Base-by-base conservation (phyloP, 2,113 vertebrate genomes). In the Peromyscus leucopus region DNA sequence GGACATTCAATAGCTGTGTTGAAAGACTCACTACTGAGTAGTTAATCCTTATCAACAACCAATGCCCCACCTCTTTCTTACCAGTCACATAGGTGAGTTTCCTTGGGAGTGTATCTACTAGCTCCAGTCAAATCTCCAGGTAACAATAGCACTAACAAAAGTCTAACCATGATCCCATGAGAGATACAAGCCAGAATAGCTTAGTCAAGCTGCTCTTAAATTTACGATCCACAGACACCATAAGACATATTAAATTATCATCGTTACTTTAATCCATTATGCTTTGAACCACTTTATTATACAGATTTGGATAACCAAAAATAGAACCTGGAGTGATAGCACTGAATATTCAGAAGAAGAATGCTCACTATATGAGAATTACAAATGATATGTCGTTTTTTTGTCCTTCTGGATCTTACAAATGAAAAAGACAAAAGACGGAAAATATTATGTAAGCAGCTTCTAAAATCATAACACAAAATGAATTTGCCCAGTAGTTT, bases 401-500 rank as follows among this genome's bases (percentile, higher is more conserved):
- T 88, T 84, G n/a, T 46, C 12, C 31, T 57, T 24, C 5, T 57
- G 24, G 36, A 46, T 84, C 63, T 94, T 63, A 65, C 26, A 88
- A 87, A 84, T 65, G 55, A 74, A 55, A 83, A 92, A 36, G 42
- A 87, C 16, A 59, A 76, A 83, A 79, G 57, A 46, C 61, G 61
- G 31, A 10, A 74, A 78, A 59, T 61, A 55, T n/a, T 36, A 92
- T 79, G 78, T 87, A 15, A 93, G 86, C 39, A 76, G 31, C 22
- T 96, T 91, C 51, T 94, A 97, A 86, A 94, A 72, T 3, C 2
- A 63, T 21, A 69, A 51, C 3, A 89, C 7, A 74, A 74, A 69
- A 83, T 19, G 82, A 89, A 48, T 87, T 71, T 83, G 22, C 24
- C 89, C 51, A 51, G 46, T 36, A 76, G 42, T 96, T 55, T 67